phyloP scores from a whole-genome alignment of 2,888 invertebrate genomes.

The Itoplectis maculator region DNA sequence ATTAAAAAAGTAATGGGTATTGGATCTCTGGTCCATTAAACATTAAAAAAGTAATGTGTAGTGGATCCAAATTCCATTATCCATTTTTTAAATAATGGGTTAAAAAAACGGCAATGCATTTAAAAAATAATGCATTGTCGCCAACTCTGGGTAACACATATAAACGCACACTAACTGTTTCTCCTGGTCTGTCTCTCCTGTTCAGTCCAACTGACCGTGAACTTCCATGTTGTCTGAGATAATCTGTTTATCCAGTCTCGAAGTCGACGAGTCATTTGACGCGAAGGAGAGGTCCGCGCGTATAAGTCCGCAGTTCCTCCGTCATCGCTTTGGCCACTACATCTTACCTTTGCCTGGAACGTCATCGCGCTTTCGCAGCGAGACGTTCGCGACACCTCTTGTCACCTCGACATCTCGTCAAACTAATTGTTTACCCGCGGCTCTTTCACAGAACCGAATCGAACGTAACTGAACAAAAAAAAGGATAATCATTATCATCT shows the following conservation, averaged over 20 bases:
- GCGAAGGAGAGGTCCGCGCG: constrained; percentile 5
- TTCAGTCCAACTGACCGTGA: constrained; percentile 33
- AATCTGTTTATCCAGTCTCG: constrained; percentile 49
- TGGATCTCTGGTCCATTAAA: no score
- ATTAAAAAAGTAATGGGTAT: no score
- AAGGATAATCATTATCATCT: neutral
- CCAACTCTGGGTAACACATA: no score
- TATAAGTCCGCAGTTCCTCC: neutral
- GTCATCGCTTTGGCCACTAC: neutral
- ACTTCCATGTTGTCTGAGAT: constrained; percentile 45
- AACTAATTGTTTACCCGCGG: constrained; percentile 9
- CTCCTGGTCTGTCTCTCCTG: neutral
- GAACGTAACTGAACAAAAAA: constrained; percentile 1
- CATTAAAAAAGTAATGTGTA: no score
- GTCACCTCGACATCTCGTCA: neutral
- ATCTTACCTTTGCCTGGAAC: constrained; percentile 8
- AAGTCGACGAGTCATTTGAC: constrained; percentile 43
- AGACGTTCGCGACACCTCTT: neutral
- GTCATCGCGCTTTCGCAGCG: constrained; percentile 11
- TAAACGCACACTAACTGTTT: neutral
- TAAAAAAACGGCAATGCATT: no score
- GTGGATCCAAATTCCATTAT: no score
- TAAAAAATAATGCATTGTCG: no score
- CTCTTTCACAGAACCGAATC: neutral
- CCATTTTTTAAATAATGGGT: no score